A percentile compares a stretch with the other conserved stretches of the same genome.
phyloP scores from a whole-genome alignment of 2,113 vertebrate species.

The Microtus pennsylvanicus region DNA sequence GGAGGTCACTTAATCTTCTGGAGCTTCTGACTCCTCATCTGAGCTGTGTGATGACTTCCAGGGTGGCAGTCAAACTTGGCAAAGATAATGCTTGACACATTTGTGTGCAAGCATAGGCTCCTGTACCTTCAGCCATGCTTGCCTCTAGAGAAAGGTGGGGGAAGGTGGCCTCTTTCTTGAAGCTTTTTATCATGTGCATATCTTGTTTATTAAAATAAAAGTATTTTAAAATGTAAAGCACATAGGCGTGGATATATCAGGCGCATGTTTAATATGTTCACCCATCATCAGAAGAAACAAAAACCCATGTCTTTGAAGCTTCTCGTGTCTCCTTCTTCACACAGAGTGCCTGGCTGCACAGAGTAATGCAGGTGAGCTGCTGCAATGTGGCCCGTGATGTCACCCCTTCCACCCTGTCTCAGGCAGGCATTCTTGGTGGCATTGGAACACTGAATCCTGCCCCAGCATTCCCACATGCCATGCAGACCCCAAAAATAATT shows the following conservation, averaged over 20 bases:
- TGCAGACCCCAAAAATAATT: neutral
- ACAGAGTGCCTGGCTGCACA: neutral
- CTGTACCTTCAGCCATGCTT: neutral
- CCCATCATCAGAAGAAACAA: neutral
- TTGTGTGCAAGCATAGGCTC: neutral
- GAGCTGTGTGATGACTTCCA: neutral
- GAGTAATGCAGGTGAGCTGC: neutral
- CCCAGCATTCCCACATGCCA: neutral
- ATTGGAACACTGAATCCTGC: neutral
- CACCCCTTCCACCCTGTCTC: neutral
- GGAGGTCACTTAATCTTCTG: slow-evolving; percentile 23
- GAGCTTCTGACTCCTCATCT: neutral
- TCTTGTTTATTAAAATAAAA: slow-evolving; percentile 4
- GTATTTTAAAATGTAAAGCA: neutral
- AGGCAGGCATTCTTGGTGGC: neutral
- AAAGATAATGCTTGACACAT: neutral
- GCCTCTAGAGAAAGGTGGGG: neutral
- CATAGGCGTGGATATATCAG: neutral
- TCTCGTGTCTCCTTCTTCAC: neutral
- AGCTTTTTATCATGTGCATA: neutral
- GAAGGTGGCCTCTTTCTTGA: neutral
- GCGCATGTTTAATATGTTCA: neutral
- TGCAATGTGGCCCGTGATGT: neutral
- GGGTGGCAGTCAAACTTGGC: neutral
- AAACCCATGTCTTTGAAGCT: neutral